Evolutionary conservation across 2,888 invertebrate genomes (phyloP), one percentile per base, ranked within the genome.

Genomic region (Rhimphoctona megacephalus): DNA sequence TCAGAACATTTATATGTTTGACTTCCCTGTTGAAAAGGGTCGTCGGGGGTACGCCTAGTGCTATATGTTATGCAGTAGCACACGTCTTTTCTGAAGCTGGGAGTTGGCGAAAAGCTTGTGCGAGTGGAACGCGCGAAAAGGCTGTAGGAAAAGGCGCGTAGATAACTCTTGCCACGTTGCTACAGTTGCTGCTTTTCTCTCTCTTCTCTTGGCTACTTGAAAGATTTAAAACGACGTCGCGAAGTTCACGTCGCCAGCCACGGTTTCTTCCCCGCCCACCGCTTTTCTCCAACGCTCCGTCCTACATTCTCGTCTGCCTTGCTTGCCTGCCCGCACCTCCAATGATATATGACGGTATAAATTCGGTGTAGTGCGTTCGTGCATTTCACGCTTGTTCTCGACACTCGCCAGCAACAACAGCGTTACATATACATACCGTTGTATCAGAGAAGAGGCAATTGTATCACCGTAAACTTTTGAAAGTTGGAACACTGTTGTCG

Each of bases 1-100:
- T 92, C 92, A 90, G 89, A 91, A 91, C 90, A 90, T 91, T 92
- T 91, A 92, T 92, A 92, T 90, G 91, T 91, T 90, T 89, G 91
- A 90, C 90, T 91, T 90, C 77, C 88, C 87, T 74, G 90, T 87
- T 87, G 89, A 90, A 88, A 90, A 89, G 88, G 78, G 88, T 88
- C 33, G 79, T 82, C 79, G 67, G 77, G 85, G 57, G 61, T 73
- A 67, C 69, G 80, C 52, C 61, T 17, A 14, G 43, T 43, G 11
- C 52, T 81, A 77, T 79, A 77, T 30, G 73, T 43, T 46, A 64
- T 14, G 14, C 19, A 30, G 54, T 74, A 81, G 52, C 64, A 78
- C 79, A 72, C 74, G 84, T 86, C 81, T 86, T 86, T 70, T 73
- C 74, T 33, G 54, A 54, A 52, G 52, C 39, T 33, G 25, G 72